Evolutionary conservation across 53 echinoderm and acorn worm species (phyloP).

Genomic region (Zoroaster sp.): DNA sequence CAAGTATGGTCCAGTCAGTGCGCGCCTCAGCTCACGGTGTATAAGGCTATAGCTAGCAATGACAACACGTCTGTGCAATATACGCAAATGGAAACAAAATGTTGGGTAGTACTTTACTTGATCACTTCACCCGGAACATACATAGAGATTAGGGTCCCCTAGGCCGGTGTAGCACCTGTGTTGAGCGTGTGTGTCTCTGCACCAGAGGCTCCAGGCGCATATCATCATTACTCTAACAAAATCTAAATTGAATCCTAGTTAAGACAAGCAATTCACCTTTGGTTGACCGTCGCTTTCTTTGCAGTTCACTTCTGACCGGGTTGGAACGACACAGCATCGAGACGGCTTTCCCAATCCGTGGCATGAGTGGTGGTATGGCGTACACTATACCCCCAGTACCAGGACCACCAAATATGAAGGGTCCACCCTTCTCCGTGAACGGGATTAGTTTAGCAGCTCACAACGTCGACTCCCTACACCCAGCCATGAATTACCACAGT

Average conservation of each 20-base stretch:
- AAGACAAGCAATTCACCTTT: not conserved
- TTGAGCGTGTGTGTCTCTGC: not conserved
- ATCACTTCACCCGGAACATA: slow-evolving; percentile 41
- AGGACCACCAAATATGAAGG: slow-evolving; percentile 61
- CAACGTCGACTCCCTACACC: slow-evolving; percentile 88
- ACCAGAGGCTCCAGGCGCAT: not conserved
- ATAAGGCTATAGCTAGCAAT: not conserved
- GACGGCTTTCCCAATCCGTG: slow-evolving; percentile 35
- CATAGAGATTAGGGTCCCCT: slow-evolving; percentile 27
- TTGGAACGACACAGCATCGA: slow-evolving; percentile 35
- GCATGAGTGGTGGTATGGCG: slow-evolving; percentile 58
- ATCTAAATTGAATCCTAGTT: not conserved
- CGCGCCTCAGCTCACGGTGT: not conserved
- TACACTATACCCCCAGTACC: slow-evolving; percentile 68
- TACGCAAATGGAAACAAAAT: slow-evolving; percentile 22
- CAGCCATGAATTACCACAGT: slow-evolving; percentile 96
- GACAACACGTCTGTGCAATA: not conserved
- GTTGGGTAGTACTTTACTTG: slow-evolving; percentile 33
- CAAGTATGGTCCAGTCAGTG: slow-evolving; percentile 47
- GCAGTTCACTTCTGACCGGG: not conserved
- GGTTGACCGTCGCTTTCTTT: not conserved
- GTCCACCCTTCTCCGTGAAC: slow-evolving; percentile 86
- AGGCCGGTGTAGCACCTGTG: not conserved
- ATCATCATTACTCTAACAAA: not conserved
- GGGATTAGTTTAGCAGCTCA: slow-evolving; percentile 91